Evolutionary conservation across 35 echinoderm and acorn worm genomes (phyloP).

Genomic region (Ophiothrix spiculata): DNA sequence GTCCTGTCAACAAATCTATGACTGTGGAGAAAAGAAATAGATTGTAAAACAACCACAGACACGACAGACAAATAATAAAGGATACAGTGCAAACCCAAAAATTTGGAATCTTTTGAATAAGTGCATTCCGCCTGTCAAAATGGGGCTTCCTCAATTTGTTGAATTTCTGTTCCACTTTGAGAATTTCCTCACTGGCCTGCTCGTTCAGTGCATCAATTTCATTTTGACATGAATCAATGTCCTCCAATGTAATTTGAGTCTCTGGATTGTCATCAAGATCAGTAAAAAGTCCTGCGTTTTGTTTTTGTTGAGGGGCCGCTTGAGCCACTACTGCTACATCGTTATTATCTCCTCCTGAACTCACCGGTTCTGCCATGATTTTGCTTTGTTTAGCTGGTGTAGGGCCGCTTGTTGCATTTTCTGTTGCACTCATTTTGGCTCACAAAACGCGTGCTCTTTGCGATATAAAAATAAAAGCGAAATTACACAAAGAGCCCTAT

Average conservation of each 20-base stretch:
- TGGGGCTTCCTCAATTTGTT: conserved; percentile 45
- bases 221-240: conserved; percentile 51
- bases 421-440: conserved; percentile 5
- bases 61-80: too few relatives aligned
- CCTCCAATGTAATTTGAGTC: conserved; percentile 27
- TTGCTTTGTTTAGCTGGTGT: conserved; percentile 5
- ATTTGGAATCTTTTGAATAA: conserved; percentile 66
- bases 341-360: neutral
- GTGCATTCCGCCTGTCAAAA: conserved; percentile 42
- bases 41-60: too few relatives aligned
- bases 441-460: neutral
- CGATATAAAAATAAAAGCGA: neutral
- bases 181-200: conserved; percentile 47
- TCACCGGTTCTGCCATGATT: neutral
- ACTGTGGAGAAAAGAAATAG: too few relatives aligned
- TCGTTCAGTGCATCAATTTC: conserved; percentile 60
- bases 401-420: neutral
- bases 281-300: neutral
- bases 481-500: neutral
- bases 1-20: too few relatives aligned
- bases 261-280: conserved; percentile 3
- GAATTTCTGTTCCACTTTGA: conserved; percentile 45
- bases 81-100: conserved; percentile 74
- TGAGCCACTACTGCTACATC: too few relatives aligned
- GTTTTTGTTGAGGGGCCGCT: neutral